Conservation (phyloP, 1,140 invertebrate genomes). For the Drosophila albomicans region DNA sequence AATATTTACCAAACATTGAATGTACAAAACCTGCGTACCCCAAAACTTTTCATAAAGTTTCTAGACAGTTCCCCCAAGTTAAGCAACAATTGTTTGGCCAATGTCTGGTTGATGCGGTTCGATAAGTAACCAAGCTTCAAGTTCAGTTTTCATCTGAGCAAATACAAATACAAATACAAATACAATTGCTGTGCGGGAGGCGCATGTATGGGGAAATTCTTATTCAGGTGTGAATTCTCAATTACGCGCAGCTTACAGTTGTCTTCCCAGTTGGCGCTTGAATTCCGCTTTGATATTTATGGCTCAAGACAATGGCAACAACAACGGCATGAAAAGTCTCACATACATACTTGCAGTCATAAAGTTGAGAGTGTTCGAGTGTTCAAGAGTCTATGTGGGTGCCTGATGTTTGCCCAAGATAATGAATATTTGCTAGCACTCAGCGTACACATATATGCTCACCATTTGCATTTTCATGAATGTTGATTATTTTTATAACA, state of each 20-base stretch:
- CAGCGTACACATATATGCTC: conserved; percentile 28
- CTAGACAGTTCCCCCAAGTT: conserved; percentile 18
- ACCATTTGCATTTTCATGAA: conserved; percentile 36
- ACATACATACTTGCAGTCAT: neutral
- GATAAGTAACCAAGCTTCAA: conserved; percentile 9
- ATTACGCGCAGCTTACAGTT: conserved; percentile 22
- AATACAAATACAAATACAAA: neutral
- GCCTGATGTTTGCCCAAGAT: conserved; percentile 39
- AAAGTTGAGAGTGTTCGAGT: neutral
- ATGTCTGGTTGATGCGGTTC: conserved; percentile 9
- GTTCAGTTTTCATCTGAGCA: conserved; percentile 5
- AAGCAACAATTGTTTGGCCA: conserved; percentile 32
- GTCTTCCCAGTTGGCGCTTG: conserved; percentile 15
- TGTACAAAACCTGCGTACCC: conserved; percentile 19
- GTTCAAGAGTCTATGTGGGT: neutral
- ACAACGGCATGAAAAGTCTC: conserved; percentile 1
- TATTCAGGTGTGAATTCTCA: conserved; percentile 38
- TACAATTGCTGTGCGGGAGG: neutral
- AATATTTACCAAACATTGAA: conserved; percentile 41
- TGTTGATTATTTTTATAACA: conserved; percentile 25
- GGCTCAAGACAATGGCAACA: conserved; percentile 12
- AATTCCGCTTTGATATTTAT: conserved; percentile 41
- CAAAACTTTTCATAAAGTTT: conserved; percentile 36
- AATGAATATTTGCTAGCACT: conserved; percentile 49
- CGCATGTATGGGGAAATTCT: neutral